These are phyloP conservation scores for Plagiodera versicolora DNA, from an alignment of 2,888 invertebrate genomes.

Conservation along the genomic window DNA sequence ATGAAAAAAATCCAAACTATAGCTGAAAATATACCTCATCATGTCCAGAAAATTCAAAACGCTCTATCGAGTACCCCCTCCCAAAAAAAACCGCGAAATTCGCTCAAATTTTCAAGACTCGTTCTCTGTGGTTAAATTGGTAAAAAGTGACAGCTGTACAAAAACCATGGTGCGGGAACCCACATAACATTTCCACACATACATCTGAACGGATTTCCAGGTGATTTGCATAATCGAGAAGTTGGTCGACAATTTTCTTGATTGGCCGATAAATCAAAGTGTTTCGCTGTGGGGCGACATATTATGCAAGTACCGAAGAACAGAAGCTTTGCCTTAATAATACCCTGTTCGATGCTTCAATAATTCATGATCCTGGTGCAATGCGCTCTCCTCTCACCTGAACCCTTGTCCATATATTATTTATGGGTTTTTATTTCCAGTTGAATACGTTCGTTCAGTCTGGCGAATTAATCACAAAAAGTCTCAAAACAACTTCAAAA, in stretches of 20 bases:
- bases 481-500: too few species aligned
- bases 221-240: constrained; percentile 19
- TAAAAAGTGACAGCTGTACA: neutral
- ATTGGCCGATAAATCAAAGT: constrained; percentile 26
- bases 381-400: constrained; percentile 9
- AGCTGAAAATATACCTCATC: too few species aligned
- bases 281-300: constrained; percentile 18
- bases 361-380: constrained; percentile 24
- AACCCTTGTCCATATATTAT: constrained; percentile 8
- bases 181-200: neutral
- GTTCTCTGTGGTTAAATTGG: too few species aligned
- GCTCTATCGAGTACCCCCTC: too few species aligned
- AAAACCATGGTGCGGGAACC: neutral
- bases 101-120: too few species aligned
- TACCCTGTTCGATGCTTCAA: constrained; percentile 24
- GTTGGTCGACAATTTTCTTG: constrained; percentile 24
- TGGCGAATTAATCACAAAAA: too few species aligned
- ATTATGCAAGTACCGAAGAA: constrained; percentile 18
- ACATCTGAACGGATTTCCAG: constrained; percentile 8
- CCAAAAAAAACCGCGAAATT: too few species aligned
- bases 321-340: constrained; percentile 29
- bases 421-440: constrained; percentile 9
- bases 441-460: too few species aligned
- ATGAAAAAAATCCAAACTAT: too few species aligned
- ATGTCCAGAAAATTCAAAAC: too few species aligned